phyloP scores from a whole-genome alignment of 2,797 vertebrate genomes.

The Melanotaenia nigrans region DNA sequence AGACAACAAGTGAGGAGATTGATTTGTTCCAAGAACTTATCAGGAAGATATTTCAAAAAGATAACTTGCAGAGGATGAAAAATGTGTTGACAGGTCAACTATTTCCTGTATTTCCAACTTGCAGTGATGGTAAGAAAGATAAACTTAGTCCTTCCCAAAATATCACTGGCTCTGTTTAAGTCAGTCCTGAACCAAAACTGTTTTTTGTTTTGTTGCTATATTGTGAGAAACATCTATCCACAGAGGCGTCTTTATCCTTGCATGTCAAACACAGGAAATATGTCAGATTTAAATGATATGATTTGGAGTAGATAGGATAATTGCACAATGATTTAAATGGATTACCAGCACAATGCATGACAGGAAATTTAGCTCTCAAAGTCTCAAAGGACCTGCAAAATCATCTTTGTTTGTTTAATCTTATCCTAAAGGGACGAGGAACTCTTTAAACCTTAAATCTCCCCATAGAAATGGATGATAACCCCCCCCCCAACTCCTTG shows the following conservation, averaged over 20 bases:
- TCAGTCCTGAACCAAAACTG: neutral
- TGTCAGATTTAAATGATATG: slow-evolving; percentile 14
- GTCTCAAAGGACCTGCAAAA: slow-evolving; percentile 43
- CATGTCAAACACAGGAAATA: slow-evolving; percentile 13
- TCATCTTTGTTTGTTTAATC: slow-evolving; percentile 52
- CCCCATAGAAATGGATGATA: slow-evolving; percentile 55
- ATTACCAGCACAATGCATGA: slow-evolving; percentile 32
- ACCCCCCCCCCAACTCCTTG: slow-evolving; percentile 56
- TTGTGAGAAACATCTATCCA: slow-evolving; percentile 5
- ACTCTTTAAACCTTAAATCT: slow-evolving; percentile 60
- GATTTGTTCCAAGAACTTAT: slow-evolving; percentile 12
- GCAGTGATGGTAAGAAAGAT: neutral
- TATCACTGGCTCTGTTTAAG: slow-evolving; percentile 6
- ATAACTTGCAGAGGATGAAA: slow-evolving; percentile 8
- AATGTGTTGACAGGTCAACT: neutral
- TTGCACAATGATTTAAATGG: slow-evolving; percentile 24
- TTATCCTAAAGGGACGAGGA: slow-evolving; percentile 52
- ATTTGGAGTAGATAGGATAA: slow-evolving; percentile 37
- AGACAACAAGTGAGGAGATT: slow-evolving; percentile 21
- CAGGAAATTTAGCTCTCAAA: slow-evolving; percentile 27
- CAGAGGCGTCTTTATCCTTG: slow-evolving; percentile 11
- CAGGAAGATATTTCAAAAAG: slow-evolving; percentile 3
- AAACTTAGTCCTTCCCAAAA: neutral
- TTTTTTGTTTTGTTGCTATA: neutral
- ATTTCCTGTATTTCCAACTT: slow-evolving; percentile 3